Conservation (phyloP, 2,888 invertebrate genomes). For the Poecilus cupreus region DNA sequence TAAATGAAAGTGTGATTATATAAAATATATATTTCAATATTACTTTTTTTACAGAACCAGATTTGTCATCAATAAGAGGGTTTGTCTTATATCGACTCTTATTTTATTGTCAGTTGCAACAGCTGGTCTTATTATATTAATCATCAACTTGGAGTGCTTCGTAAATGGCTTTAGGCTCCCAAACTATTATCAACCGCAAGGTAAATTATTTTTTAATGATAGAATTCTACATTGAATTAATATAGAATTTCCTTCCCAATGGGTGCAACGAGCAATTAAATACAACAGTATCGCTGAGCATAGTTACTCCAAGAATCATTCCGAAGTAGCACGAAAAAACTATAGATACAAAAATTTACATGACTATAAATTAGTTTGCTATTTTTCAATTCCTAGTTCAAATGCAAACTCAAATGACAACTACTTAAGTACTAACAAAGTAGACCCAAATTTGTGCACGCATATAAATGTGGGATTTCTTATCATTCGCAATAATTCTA, state of each 20-base stretch:
- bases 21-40: slow-evolving; percentile 37
- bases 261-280: slow-evolving; percentile 66
- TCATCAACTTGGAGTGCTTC: slow-evolving; percentile 50
- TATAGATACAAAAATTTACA: slow-evolving; percentile 56
- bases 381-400: slow-evolving; percentile 78
- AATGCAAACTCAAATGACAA: slow-evolving; percentile 65
- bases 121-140: slow-evolving; percentile 48
- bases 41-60: slow-evolving; percentile 49
- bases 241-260: slow-evolving; percentile 64
- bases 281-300: slow-evolving; percentile 65
- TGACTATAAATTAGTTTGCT: slow-evolving; percentile 77
- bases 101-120: slow-evolving; percentile 41
- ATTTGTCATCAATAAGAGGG: slow-evolving; percentile 52
- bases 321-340: slow-evolving; percentile 19
- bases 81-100: slow-evolving; percentile 52
- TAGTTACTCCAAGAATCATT: slow-evolving; percentile 58
- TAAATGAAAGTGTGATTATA: slow-evolving; percentile 37
- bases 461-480: slow-evolving; percentile 89
- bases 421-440: slow-evolving; percentile 75
- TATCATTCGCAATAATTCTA: slow-evolving; percentile 57
- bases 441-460: slow-evolving; percentile 86
- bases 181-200: slow-evolving; percentile 46
- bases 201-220: slow-evolving; percentile 28
- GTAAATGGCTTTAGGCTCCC: slow-evolving; percentile 51
- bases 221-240: slow-evolving; percentile 12